phyloP scores from a whole-genome alignment of 2,797 vertebrate species.

The Crypturellus tataupa region DNA sequence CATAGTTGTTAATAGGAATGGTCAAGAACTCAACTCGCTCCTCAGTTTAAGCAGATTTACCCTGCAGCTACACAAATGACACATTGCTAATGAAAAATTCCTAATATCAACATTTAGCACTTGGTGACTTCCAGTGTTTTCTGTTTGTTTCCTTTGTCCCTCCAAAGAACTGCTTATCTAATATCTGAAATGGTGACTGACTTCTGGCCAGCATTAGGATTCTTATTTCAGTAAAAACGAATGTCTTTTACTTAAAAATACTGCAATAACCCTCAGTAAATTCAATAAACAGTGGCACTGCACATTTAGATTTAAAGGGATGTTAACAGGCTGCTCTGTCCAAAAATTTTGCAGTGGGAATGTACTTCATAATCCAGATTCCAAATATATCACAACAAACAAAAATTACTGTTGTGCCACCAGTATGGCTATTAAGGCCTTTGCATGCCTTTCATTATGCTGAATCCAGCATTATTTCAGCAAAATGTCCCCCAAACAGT shows the following conservation, averaged over 20 bases:
- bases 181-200: conserved; percentile 46
- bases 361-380: conserved; percentile 12
- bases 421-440: conserved; percentile 20
- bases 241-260: conserved; percentile 11
- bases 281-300: conserved; percentile 48
- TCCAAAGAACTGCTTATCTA: conserved; percentile 55
- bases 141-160: conserved; percentile 40
- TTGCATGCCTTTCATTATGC: conserved; percentile 34
- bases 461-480: conserved; percentile 38
- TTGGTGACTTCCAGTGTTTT: conserved; percentile 55
- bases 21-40: not conserved
- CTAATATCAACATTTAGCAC: conserved; percentile 23
- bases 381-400: conserved; percentile 57
- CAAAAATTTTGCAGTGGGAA: conserved; percentile 56
- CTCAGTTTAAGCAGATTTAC: not conserved
- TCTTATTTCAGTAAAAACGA: conserved; percentile 39
- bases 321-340: conserved; percentile 38
- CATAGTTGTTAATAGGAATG: not conserved
- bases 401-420: conserved; percentile 22
- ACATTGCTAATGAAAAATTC: conserved; percentile 35
- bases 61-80: conserved; percentile 34
- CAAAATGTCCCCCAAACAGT: not conserved
- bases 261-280: conserved; percentile 31
- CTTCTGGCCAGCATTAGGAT: not conserved
- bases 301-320: conserved; percentile 47